phyloP scores from a whole-genome alignment of 2,113 vertebrate species.

The Melanotaenia duboulayi region DNA sequence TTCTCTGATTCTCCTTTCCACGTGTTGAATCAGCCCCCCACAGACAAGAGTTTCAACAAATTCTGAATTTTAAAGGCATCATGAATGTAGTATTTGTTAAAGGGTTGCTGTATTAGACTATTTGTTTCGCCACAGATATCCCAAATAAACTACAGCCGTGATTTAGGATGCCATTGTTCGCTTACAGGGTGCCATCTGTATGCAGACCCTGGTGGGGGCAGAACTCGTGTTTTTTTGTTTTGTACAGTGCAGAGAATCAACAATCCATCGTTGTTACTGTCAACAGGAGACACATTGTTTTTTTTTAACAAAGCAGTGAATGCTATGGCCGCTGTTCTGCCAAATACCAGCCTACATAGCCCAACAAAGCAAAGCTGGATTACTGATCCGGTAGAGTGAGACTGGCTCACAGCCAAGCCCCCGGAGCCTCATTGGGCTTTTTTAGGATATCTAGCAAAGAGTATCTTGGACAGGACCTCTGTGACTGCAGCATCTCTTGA shows the following conservation, averaged over 20 bases:
- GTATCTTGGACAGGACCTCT: neutral
- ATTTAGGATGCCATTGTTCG: constrained; percentile 17
- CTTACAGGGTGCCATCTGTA: constrained; percentile 10
- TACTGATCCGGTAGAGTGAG: neutral
- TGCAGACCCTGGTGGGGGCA: constrained; percentile 30
- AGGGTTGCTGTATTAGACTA: neutral
- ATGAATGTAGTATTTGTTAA: neutral
- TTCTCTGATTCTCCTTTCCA: neutral
- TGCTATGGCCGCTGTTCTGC: constrained; percentile 3
- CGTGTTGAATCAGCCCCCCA: neutral
- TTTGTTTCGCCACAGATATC: neutral
- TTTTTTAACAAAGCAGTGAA: constrained; percentile 25
- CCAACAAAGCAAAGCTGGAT: constrained; percentile 8
- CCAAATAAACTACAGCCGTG: neutral
- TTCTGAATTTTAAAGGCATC: neutral
- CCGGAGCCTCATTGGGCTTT: neutral
- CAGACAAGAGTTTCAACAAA: neutral
- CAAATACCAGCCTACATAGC: constrained; percentile 36
- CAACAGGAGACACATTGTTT: constrained; percentile 59
- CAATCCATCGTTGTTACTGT: constrained; percentile 39
- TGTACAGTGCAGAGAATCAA: constrained; percentile 15
- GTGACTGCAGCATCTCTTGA: neutral
- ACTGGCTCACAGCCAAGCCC: neutral
- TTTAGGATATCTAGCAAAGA: neutral
- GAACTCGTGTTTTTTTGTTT: constrained; percentile 13